Base-by-base conservation (phyloP, 1,140 invertebrate genomes). In the Drosophila pseudoananassae region DNA sequence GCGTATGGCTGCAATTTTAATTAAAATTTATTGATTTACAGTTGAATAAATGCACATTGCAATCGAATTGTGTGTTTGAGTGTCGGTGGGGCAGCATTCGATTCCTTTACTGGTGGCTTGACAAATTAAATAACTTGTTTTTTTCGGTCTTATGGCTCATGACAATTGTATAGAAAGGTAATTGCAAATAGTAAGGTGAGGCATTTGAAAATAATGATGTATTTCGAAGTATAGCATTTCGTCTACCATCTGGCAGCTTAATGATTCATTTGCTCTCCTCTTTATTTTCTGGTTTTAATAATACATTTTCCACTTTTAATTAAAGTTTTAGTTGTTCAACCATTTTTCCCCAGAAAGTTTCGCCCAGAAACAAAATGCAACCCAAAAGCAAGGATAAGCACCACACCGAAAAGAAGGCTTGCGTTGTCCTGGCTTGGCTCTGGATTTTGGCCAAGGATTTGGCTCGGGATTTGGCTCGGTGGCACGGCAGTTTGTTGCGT, bases 11-110 rank as follows among this genome's bases (percentile, higher is more conserved):
- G 82, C 78, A 87, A 87, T 87, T 87, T 87, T 82, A 87, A 87
- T 87, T 87, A 82, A 87, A 87, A 87, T 87, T 87, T 87, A 87
- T 87, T 87, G 83, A 87, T 87, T 87, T 87, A 87, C 78, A 87
- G 83, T 68, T 88, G 82, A 85, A 85, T 88, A 82, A 87, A 87
- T 87, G 74, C 64, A 20, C 70, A 78, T 70, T 61, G 57, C 60
- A 75, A 53, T 69, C 69, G 80, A 58, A 84, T 76, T 29, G 33
- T 29, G 14, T 63, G 15, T 25, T 8, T 23, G 23, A 36, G 40
- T 14, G n/a, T 10, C 10, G 15, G 4, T 14, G 23, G 23, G 53
- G 38, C 20, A 43, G 64, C 63, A 31, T 17, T 31, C 45, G 59
- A 29, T 10, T 51, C 9, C 12, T 36, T 10, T 10, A 51, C 46